Percentiles rank a stretch among this genome's conserved stretches.
phyloP scores from a whole-genome alignment of 2,888 invertebrate genomes.

The Rhopalosiphum nymphaeae region DNA sequence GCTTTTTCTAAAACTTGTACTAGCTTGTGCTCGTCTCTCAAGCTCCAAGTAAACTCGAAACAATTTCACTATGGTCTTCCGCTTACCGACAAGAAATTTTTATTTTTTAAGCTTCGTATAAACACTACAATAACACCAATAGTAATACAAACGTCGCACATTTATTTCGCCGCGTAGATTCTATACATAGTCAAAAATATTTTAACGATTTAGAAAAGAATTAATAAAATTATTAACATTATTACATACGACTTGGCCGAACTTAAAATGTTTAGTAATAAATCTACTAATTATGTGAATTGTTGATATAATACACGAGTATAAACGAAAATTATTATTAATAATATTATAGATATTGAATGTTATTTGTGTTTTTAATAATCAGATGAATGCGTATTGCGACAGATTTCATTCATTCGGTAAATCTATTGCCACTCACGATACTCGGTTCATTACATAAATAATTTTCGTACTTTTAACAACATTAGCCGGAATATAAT shows the following conservation, averaged over 20 bases:
- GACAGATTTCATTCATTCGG: neutral
- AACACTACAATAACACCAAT: neutral
- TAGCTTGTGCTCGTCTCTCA: neutral
- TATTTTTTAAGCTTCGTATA: neutral
- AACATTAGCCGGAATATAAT: neutral
- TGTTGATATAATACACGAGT: neutral
- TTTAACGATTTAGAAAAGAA: neutral
- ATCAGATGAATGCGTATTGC: neutral
- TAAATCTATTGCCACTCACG: neutral
- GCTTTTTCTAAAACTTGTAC: constrained; percentile 6
- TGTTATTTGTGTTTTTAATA: neutral
- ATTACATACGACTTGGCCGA: neutral
- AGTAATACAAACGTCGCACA: neutral
- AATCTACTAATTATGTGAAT: neutral
- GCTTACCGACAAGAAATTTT: neutral
- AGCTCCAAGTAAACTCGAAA: neutral
- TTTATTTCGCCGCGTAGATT: neutral
- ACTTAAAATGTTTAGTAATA: neutral
- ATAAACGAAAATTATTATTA: neutral
- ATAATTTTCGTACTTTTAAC: neutral
- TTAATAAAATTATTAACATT: neutral
- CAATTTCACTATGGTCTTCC: neutral
- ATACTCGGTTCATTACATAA: neutral
- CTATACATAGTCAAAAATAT: neutral
- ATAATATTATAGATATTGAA: neutral